These are phyloP conservation scores for Plodia interpunctella DNA, from an alignment of 1,140 invertebrate genomes.

Conservation along the genomic window DNA sequence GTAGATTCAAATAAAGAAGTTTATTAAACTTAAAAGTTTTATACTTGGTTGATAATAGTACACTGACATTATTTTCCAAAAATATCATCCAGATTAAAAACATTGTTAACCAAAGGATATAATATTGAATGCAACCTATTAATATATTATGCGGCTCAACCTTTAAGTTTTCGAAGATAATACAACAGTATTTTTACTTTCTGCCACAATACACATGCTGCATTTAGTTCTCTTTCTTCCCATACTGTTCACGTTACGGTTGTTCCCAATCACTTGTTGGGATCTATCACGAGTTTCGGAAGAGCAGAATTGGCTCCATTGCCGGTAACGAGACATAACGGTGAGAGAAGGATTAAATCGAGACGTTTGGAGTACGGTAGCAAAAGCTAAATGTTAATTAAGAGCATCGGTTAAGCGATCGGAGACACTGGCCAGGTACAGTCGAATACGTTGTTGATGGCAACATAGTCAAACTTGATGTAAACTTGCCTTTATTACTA, in stretches of 20 bases:
- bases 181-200: not conserved
- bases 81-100: too few relatives aligned
- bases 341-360: constrained; percentile 43
- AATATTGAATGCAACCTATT: too few relatives aligned
- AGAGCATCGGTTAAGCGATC: constrained; percentile 54
- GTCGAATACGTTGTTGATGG: not conserved
- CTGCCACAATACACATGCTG: not conserved
- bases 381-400: constrained; percentile 66
- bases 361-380: constrained; percentile 52
- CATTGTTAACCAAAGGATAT: too few relatives aligned
- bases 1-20: too few relatives aligned
- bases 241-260: not conserved
- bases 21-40: too few relatives aligned
- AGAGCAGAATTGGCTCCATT: constrained; percentile 33
- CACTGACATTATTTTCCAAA: too few relatives aligned
- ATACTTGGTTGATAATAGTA: too few relatives aligned
- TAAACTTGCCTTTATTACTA: not conserved
- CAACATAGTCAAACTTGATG: not conserved
- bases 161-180: too few relatives aligned
- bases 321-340: constrained; percentile 60
- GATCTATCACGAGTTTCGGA: constrained; percentile 19
- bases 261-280: constrained; percentile 4
- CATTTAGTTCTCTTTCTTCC: not conserved
- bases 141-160: too few relatives aligned
- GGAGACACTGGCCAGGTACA: constrained; percentile 27